Base-by-base conservation (phyloP, 2,113 vertebrate species). In the Candoia aspera region DNA sequence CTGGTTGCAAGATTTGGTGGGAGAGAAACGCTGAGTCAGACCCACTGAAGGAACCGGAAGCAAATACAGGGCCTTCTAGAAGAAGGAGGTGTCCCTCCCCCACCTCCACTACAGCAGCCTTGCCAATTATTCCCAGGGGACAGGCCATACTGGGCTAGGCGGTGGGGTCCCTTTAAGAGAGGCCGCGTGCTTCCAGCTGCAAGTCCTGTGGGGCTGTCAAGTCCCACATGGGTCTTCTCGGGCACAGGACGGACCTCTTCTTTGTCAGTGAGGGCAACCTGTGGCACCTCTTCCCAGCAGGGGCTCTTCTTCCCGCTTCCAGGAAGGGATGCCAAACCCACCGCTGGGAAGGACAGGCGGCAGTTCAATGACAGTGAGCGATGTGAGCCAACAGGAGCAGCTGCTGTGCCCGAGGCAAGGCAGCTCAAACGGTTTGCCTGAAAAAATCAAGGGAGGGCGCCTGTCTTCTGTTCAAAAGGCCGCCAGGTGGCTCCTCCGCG, bases 351-450 rank as follows among this genome's bases (percentile, higher is more conserved):
- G 2, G 57, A 89, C 2, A 54, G 73, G 23, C 58, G 85, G 86
- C 57, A n/a, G 11, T 73, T 94, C 0, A 17, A 29, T 62, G 93
- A 12, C 89, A 73, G 11, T 90, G 19, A 55, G 9, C 8, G 68
- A 8, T 9, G 19, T 46, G 42, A 88, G 2, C 1, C 55, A 19
- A n/a, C 1, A 1, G 8, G 37, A 54, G 11, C 3, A 33, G 54
- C 8, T 26, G 49, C 58, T 59, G 46, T 90, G 93, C 59, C 93
- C 84, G 62, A 94, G 89, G 60, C 85, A 2, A 23, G 64, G 57
- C 24, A 90, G 46, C 46, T 89, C 73, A 93, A 91, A 90, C 21
- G 12, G 85, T 89, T 2, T n/a, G 26, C 93, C 94, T 94, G 87
- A 87, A 93, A 84, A 94, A 93, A 89, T 23, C 17, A 62, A 21